A percentile compares a stretch with the other conserved stretches of the same genome.
These are phyloP conservation scores for Eretmochelys imbricata DNA, from an alignment of 2,113 vertebrate genomes.

Conservation along the genomic window DNA sequence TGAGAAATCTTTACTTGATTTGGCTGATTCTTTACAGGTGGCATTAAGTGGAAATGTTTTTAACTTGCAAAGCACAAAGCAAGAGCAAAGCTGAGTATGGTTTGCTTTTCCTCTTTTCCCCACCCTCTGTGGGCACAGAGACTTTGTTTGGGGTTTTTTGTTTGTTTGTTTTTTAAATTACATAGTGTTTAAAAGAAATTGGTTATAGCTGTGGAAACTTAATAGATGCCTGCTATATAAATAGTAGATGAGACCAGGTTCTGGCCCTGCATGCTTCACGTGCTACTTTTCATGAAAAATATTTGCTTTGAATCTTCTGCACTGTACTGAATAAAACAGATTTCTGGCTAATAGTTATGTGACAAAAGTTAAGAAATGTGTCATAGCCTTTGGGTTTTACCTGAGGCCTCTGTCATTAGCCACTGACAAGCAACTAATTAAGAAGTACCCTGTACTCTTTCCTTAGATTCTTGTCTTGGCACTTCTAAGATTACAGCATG, in stretches of 20 bases:
- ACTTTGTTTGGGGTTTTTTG: background rate
- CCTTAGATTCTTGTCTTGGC: conserved; percentile 54
- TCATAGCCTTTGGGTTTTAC: conserved; percentile 38
- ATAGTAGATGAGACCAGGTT: rapidly evolving
- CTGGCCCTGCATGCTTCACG: background rate
- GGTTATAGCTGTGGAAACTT: background rate
- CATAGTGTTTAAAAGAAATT: background rate
- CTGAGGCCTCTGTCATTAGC: conserved; percentile 57
- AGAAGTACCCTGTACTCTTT: conserved; percentile 57
- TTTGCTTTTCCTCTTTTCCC: background rate
- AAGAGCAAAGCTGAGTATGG: background rate
- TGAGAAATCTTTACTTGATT: background rate
- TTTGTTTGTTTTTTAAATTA: background rate
- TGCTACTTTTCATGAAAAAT: background rate
- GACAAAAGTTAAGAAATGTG: conserved; percentile 33
- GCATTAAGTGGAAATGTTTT: conserved; percentile 12
- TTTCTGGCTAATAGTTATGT: background rate
- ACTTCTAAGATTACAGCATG: conserved; percentile 69
- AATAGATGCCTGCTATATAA: background rate
- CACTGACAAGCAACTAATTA: conserved; percentile 71
- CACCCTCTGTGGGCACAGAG: too few species aligned
- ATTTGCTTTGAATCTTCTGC: background rate
- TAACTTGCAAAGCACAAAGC: background rate
- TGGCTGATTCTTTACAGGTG: background rate
- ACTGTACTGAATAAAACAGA: background rate